Percentiles rank a stretch among this genome's conserved stretches.
Evolutionary conservation across 2,888 invertebrate genomes (phyloP).

Genomic region (Fragum sueziense): DNA sequence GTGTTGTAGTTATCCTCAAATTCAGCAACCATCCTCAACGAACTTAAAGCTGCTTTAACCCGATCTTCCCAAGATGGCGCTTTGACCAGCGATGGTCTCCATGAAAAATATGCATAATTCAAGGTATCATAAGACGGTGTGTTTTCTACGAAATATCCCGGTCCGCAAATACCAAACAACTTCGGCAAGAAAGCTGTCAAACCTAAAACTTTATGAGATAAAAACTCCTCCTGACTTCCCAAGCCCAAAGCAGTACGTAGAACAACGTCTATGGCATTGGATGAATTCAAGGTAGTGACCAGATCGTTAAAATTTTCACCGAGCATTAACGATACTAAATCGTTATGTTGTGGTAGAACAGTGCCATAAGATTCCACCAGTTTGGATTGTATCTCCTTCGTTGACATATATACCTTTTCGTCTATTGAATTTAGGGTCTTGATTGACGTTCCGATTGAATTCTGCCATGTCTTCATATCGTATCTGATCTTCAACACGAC

Average conservation of each 20-base stretch:
- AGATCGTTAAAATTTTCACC: too few relatives aligned
- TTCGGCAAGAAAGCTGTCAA: slow-evolving; percentile 86
- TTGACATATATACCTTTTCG: background rate
- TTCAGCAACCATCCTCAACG: slow-evolving; percentile 86
- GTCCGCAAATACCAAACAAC: slow-evolving; percentile 87
- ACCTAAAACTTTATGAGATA: background rate
- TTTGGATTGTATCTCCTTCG: background rate
- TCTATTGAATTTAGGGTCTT: background rate
- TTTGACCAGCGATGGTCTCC: slow-evolving; percentile 63
- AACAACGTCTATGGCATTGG: background rate
- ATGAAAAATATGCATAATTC: slow-evolving; percentile 36
- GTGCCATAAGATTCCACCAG: background rate
- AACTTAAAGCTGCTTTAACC: slow-evolving; percentile 81
- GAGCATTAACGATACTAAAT: background rate
- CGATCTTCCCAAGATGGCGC: slow-evolving; percentile 63
- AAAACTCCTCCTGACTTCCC: slow-evolving; percentile 5
- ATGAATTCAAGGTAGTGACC: background rate
- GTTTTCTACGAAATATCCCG: slow-evolving; percentile 87
- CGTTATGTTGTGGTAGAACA: background rate
- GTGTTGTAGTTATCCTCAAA: slow-evolving; percentile 85
- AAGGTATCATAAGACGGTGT: slow-evolving; percentile 76
- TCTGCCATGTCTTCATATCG: background rate
- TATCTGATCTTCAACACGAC: slow-evolving; percentile 66
- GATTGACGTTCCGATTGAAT: background rate
- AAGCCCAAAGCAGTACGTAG: background rate